Conservation (phyloP, 2,797 vertebrate species). For the Sebastes diaconus region DNA sequence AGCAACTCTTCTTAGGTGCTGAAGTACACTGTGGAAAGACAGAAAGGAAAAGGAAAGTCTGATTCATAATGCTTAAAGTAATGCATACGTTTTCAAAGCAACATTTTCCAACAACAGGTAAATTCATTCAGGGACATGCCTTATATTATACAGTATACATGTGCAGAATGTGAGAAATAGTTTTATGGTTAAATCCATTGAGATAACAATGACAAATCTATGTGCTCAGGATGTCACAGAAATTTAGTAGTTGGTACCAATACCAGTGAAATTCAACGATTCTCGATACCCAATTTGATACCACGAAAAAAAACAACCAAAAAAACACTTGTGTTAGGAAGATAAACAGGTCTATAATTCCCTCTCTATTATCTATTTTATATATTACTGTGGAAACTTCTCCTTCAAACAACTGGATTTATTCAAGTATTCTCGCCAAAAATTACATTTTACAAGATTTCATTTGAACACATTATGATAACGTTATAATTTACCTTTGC, state of each 20-base stretch:
- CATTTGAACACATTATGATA: neutral
- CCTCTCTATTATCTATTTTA: neutral
- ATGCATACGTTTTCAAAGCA: neutral
- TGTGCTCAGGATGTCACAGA: neutral
- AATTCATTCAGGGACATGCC: neutral
- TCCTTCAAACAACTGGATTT: too few relatives aligned
- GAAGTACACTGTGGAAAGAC: conserved; percentile 83
- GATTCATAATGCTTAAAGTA: neutral
- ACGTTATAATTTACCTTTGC: too few relatives aligned
- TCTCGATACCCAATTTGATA: too few relatives aligned
- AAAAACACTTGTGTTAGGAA: neutral
- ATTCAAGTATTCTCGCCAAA: too few relatives aligned
- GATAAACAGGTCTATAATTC: neutral
- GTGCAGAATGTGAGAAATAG: neutral
- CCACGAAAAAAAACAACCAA: too few relatives aligned
- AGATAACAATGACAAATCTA: neutral
- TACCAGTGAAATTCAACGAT: too few relatives aligned
- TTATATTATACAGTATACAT: neutral
- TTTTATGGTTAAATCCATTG: neutral
- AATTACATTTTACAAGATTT: neutral
- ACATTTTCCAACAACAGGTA: neutral
- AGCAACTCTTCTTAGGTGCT: conserved; percentile 84
- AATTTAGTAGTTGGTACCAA: too few relatives aligned
- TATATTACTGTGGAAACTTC: neutral
- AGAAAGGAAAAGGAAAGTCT: neutral